Conservation (phyloP, 1,140 invertebrate species). For the Philopotamus ludificatus region DNA sequence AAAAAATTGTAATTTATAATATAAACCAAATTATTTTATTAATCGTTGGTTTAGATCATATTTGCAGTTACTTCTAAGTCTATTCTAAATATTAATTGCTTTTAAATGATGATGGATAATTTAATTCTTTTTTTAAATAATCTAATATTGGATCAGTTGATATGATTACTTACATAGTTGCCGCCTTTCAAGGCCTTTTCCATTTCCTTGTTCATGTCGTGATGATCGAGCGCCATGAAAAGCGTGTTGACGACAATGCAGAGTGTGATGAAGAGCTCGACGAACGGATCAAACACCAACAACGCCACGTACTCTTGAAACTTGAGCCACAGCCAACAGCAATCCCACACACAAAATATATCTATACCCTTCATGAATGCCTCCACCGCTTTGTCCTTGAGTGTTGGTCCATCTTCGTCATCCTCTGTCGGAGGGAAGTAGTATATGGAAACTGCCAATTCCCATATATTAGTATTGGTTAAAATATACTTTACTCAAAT, state of each 20-base stretch:
- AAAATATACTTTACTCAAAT: slow-evolving; percentile 35
- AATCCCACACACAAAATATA: slow-evolving; percentile 96
- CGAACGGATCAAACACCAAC: slow-evolving; percentile 96
- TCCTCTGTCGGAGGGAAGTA: slow-evolving; percentile 88
- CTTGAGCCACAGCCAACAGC: slow-evolving; percentile 87
- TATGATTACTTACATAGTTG: slow-evolving; percentile 94
- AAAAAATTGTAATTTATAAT: no score
- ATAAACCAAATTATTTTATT: no score
- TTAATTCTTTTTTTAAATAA: no score
- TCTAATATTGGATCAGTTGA: no score
- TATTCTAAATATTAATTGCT: no score
- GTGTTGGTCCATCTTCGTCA: slow-evolving; percentile 84
- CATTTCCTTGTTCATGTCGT: slow-evolving; percentile 88
- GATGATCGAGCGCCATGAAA: slow-evolving; percentile 97
- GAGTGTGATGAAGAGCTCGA: slow-evolving; percentile 96
- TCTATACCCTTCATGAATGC: slow-evolving; percentile 78
- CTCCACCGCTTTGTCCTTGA: slow-evolving; percentile 81
- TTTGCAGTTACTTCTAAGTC: no score
- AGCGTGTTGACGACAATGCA: slow-evolving; percentile 97
- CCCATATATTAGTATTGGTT: slow-evolving; percentile 41
- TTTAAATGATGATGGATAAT: no score
- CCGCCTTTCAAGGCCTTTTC: slow-evolving; percentile 82
- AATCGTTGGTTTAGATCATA: no score
- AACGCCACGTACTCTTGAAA: slow-evolving; percentile 88
- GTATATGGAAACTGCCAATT: slow-evolving; percentile 81